Percentiles rank a stretch among this genome's conserved stretches.
Evolutionary conservation across 92 coral and sea anemone species (phyloP).

Genomic region (Epizoanthus ramosus): DNA sequence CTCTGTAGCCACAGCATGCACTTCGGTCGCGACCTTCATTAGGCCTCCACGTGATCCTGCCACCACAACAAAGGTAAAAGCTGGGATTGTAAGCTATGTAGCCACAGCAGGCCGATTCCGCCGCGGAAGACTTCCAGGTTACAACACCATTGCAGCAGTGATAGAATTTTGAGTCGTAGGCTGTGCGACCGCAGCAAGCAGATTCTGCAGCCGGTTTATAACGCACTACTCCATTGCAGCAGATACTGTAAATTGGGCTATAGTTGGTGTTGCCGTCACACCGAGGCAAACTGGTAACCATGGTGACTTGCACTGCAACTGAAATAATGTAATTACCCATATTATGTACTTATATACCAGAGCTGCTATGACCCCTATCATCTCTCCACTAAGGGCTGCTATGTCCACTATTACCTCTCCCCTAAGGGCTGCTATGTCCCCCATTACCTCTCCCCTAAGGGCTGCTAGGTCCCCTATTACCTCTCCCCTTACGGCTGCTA

Average conservation of each 20-base stretch:
- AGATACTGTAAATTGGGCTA: neutral
- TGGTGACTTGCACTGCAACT: neutral
- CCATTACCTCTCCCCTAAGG: too few species aligned
- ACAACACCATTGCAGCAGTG: neutral
- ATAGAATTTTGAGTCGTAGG: neutral
- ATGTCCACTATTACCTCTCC: too few species aligned
- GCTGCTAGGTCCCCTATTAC: too few species aligned
- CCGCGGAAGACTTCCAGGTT: neutral
- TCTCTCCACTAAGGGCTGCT: too few species aligned
- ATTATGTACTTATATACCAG: too few species aligned
- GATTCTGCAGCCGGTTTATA: neutral
- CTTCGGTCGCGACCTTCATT: neutral
- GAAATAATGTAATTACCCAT: too few species aligned
- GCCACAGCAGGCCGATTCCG: neutral
- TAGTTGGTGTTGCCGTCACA: neutral
- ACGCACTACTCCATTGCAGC: neutral
- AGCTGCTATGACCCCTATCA: too few species aligned
- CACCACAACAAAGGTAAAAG: neutral
- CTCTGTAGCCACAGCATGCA: conserved; percentile 4
- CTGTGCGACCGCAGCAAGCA: neutral
- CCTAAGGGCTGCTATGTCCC: too few species aligned
- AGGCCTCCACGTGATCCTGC: neutral
- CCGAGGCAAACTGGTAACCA: neutral
- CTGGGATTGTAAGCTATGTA: neutral
- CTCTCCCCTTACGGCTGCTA: too few species aligned